Percentiles rank a stretch among this genome's conserved stretches.
Evolutionary conservation across 2,797 vertebrate genomes (phyloP).

Genomic region (Melanitta fusca): DNA sequence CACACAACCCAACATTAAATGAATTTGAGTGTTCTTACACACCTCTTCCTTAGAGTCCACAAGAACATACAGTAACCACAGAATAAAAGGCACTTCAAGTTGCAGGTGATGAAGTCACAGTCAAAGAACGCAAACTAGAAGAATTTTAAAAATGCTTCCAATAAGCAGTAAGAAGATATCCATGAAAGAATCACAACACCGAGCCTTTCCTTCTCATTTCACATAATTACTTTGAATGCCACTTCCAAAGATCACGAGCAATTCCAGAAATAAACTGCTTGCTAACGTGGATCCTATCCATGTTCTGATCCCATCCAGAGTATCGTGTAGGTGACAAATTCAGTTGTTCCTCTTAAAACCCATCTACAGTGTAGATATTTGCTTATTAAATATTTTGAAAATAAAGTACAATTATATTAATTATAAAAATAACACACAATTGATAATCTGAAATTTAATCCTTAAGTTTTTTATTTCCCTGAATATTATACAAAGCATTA

Average conservation of each 20-base stretch:
- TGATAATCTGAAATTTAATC: slow-evolving; percentile 9
- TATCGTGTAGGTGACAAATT: not conserved
- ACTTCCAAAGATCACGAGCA: not conserved
- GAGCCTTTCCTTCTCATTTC: not conserved
- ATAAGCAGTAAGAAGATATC: not conserved
- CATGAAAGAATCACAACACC: not conserved
- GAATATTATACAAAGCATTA: not conserved
- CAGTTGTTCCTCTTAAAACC: not conserved
- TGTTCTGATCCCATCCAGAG: not conserved
- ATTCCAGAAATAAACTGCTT: not conserved
- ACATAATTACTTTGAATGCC: not conserved
- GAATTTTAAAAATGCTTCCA: not conserved
- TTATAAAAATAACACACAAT: not conserved
- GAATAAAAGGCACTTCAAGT: not conserved
- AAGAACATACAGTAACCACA: not conserved
- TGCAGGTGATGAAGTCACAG: not conserved
- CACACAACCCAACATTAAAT: not conserved
- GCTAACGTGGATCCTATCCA: not conserved
- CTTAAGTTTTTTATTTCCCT: slow-evolving; percentile 11
- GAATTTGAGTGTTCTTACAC: not conserved
- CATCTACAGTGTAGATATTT: not conserved
- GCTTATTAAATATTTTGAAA: not conserved
- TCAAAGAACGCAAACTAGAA: not conserved
- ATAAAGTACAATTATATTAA: not conserved
- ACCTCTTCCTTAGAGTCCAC: not conserved